Base-by-base conservation (phyloP, 2,888 invertebrate genomes). In the Ichneumoninae sp. region DNA sequence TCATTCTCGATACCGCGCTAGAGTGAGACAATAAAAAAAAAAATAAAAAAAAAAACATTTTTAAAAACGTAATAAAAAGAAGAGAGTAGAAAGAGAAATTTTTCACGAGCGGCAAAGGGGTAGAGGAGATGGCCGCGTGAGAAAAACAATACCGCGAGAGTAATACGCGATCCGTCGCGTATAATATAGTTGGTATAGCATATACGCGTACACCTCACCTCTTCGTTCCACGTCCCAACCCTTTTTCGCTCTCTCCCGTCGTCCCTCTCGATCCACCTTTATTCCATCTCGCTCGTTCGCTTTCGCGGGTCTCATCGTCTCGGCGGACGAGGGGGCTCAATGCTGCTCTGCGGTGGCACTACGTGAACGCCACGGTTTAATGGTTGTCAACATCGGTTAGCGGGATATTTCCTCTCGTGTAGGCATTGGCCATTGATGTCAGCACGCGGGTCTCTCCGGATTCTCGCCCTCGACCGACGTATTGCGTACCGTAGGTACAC, bases 301-400 rank as follows among this genome's bases (percentile, higher is more conserved):
- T 85, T 83, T 66, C 77, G 70, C 66, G 75, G 19, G 40, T 40
- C 65, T 65, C 65, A 75, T 75, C 75, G 75, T 75, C 40, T 50
- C 65, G 65, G 66, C 52, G 65, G 66, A 75, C 75, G 83, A 78
- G 82, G 8, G 66, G 52, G 47, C 70, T 83, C 78, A 74, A 68
- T 60, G 69, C 74, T 60, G 69, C 70, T 80, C 71, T 60, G 81
- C 83, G 80, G 80, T 83, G 80, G 80, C 77, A 81, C 74, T 80
- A 77, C 81, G 80, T 80, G 84, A 86, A 86, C 86, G 83, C 80
- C 89, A 90, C 90, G 90, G 90, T 89, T 89, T 91, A 92, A 92
- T 92, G 92, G 90, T 92, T 93, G 93, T 93, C 93, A 93, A 92
- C 92, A 92, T 92, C 90, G 92, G 91, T 93, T 93, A 93, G 92